These are phyloP conservation scores for Aleiodes leptofemur DNA, from an alignment of 2,888 invertebrate genomes.

Conservation along the genomic window DNA sequence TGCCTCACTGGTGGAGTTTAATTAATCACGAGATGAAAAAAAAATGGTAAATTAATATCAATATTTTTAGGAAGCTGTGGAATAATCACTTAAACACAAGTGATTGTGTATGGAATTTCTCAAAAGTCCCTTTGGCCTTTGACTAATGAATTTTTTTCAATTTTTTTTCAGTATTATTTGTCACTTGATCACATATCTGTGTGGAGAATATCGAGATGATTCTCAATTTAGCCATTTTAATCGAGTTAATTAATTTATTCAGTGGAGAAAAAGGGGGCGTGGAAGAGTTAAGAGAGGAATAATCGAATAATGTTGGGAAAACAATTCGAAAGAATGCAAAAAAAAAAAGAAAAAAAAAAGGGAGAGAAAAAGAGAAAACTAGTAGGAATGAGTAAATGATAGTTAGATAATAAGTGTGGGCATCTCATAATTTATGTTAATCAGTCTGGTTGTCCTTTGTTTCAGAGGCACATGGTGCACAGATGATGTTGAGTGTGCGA, in stretches of 20 bases:
- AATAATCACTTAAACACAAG: not conserved
- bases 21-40: not conserved
- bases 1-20: conserved; percentile 64
- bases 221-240: too few relatives aligned
- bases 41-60: conserved; percentile 14
- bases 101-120: not conserved
- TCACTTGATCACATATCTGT: not conserved
- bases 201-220: too few relatives aligned
- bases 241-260: too few relatives aligned
- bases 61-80: conserved; percentile 19
- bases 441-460: conserved; percentile 80
- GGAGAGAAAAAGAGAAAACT: too few relatives aligned
- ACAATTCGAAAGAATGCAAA: too few relatives aligned
- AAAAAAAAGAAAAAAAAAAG: too few relatives aligned
- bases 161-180: conserved; percentile 24
- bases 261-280: too few relatives aligned
- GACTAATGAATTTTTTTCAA: not conserved
- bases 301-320: too few relatives aligned
- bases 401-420: conserved; percentile 64
- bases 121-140: conserved; percentile 26
- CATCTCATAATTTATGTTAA: conserved; percentile 73
- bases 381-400: too few relatives aligned
- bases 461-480: conserved; percentile 89
- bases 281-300: too few relatives aligned
- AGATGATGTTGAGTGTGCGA: conserved; percentile 74